Evolutionary conservation across 2,113 vertebrate genomes (phyloP), one percentile per base, ranked within the genome.

Genomic region (Pithys albifrons): DNA sequence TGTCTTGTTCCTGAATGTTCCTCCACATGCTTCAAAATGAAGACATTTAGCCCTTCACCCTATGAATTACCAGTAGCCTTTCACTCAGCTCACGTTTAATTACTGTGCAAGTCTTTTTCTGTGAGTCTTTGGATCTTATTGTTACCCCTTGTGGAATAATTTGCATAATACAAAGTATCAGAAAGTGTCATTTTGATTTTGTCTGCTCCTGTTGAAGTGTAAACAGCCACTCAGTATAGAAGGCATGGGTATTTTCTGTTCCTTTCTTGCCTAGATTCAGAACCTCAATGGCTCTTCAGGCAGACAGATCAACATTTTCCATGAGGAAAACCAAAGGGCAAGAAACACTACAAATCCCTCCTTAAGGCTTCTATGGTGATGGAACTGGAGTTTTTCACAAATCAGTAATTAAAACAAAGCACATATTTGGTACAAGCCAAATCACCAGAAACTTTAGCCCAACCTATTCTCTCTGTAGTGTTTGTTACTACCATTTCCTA

Each of bases 81-180:
- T 82, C 91, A 93, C 65, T 94, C 23, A 46, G 76, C 49, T 95
- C 41, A 13, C 92, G 89, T 90, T 95, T 97, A 97, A 97, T 97
- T 97, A 92, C 89, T 73, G 78, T 88, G 80, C 89, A 95, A 95
- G 91, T 65, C 92, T 81, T 90, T 83, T 94, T 92, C 76, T 91
- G 81, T 55, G 43, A 64, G 81, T 94, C 75, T 91, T 79, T 72
- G 69, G 95, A 95, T 80, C 76, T 91, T 80, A 88, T 95, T 96
- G 95, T 78, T 67, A 76, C 69, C 29, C 48, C 57, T 59, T 31
- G 79, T 37, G 69, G 91, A 81, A 61, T 43, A 85, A 96, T 95
- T 95, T 86, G 88, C 82, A 62, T 91, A 86, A 51, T 5, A 9
- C 19, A 74, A 73, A 84, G 57, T 94, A 96, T 77, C 59, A 88